These are phyloP conservation scores for Polyodon spathula DNA, from an alignment of 2,113 vertebrate species.

Conservation along the genomic window DNA sequence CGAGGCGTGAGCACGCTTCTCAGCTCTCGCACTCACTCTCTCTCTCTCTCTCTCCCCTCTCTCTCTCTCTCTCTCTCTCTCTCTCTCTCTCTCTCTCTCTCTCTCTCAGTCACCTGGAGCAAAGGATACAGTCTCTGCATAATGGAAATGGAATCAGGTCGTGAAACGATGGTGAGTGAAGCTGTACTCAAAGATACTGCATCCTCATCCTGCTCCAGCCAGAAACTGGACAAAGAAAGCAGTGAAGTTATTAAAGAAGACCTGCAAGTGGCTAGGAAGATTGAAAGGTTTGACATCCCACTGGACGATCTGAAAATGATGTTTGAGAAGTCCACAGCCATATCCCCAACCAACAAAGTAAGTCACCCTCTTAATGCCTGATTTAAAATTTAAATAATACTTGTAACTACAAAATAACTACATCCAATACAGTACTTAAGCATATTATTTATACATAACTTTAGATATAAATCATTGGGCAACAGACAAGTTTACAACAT, in stretches of 20 bases:
- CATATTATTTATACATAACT: too few species aligned
- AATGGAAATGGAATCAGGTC: conserved; percentile 59
- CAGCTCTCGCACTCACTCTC: too few species aligned
- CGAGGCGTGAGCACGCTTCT: too few species aligned
- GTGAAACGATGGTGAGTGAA: conserved; percentile 38
- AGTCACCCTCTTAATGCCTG: not conserved
- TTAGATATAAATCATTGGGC: too few species aligned
- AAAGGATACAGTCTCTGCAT: conserved; percentile 46
- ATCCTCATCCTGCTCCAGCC: conserved; percentile 24
- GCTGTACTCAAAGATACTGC: conserved; percentile 30
- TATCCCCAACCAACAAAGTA: conserved; percentile 28
- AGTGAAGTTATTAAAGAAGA: conserved; percentile 40
- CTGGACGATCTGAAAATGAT: conserved; percentile 57
- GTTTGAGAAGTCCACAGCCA: conserved; percentile 50
- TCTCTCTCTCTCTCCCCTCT: conserved; percentile 24
- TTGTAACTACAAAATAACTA: too few species aligned
- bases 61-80: conserved; percentile 21
- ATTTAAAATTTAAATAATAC: not conserved
- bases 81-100: not conserved
- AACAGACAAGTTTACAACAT: too few species aligned
- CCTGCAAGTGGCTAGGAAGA: conserved; percentile 41
- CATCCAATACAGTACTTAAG: too few species aligned
- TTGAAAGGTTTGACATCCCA: conserved; percentile 58
- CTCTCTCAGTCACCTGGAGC: conserved; percentile 23
- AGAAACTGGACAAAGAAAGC: conserved; percentile 32